A percentile compares a stretch with the other conserved stretches of the same genome.
phyloP scores from a whole-genome alignment of 2,888 invertebrate species.

The Aelia acuminata region DNA sequence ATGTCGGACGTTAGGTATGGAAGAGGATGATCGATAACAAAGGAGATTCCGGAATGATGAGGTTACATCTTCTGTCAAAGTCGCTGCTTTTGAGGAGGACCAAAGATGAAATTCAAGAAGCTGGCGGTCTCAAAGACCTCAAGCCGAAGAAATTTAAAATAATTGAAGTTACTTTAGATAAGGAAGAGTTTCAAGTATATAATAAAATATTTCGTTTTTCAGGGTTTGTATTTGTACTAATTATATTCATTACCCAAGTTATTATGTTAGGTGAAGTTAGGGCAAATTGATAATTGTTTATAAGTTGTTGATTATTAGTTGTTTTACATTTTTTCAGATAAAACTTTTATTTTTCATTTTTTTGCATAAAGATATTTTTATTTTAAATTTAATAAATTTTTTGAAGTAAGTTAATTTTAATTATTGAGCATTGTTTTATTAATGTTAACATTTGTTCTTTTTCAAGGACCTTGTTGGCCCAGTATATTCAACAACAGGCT shows the following conservation, averaged over 20 bases:
- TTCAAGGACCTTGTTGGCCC: constrained; percentile 82
- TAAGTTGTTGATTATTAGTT: too few species aligned
- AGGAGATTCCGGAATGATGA: constrained; percentile 81
- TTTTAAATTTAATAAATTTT: too few species aligned
- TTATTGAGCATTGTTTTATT: too few species aligned
- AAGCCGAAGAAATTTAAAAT: constrained; percentile 76
- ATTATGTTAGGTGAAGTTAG: too few species aligned
- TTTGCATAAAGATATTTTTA: too few species aligned
- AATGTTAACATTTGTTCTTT: constrained; percentile 72
- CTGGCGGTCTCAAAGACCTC: constrained; percentile 76
- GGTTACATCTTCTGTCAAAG: constrained; percentile 88
- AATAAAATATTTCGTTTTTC: constrained; percentile 75
- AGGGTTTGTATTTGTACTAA: constrained; percentile 67
- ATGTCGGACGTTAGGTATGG: constrained; percentile 77
- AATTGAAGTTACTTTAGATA: constrained; percentile 76
- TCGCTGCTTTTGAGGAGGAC: constrained; percentile 89
- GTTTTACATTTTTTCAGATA: too few species aligned
- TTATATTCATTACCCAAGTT: too few species aligned
- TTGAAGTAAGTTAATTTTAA: too few species aligned
- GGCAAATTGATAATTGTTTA: too few species aligned
- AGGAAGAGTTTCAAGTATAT: constrained; percentile 83
- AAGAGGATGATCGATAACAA: constrained; percentile 93
- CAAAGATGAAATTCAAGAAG: constrained; percentile 81
- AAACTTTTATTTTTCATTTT: too few species aligned
- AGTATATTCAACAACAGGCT: constrained; percentile 82